Percentiles rank a stretch among this genome's conserved stretches.
Evolutionary conservation across 2,888 invertebrate genomes (phyloP).

Genomic region (Mythimna lalbum): DNA sequence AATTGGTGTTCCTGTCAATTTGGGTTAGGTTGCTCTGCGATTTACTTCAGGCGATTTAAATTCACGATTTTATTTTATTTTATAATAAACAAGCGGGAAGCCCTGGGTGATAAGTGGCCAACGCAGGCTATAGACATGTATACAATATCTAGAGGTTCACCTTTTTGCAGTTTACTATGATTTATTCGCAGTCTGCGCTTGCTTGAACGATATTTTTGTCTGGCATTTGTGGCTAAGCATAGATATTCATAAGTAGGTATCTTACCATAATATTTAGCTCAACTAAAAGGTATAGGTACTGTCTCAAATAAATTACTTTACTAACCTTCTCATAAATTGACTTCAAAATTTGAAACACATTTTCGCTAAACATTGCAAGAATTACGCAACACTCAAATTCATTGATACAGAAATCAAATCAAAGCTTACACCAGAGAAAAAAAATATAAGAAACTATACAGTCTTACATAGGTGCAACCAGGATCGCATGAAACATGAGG

Average conservation of each 20-base stretch:
- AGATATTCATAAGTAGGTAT: no score
- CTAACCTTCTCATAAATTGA: not conserved
- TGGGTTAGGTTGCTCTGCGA: not conserved
- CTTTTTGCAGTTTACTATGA: no score
- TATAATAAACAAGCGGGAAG: not conserved
- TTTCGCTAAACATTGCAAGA: not conserved
- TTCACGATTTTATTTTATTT: not conserved
- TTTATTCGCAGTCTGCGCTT: no score
- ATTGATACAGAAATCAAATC: conserved; percentile 25
- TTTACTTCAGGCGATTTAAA: not conserved
- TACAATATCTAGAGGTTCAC: no score
- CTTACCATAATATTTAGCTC: not conserved
- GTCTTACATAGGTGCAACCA: not conserved
- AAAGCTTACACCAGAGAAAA: conserved; percentile 12
- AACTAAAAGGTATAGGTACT: no score
- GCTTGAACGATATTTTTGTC: not conserved
- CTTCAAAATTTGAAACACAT: not conserved
- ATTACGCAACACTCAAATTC: not conserved
- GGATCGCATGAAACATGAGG: conserved; percentile 7
- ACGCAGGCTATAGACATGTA: no score
- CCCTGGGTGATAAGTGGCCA: not conserved
- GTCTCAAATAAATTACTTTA: not conserved
- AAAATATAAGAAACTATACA: not conserved
- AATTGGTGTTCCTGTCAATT: not conserved
- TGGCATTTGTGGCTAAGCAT: not conserved